These are phyloP conservation scores for Euwallacea fornicatus DNA, from an alignment of 1,140 invertebrate genomes.

Conservation along the genomic window DNA sequence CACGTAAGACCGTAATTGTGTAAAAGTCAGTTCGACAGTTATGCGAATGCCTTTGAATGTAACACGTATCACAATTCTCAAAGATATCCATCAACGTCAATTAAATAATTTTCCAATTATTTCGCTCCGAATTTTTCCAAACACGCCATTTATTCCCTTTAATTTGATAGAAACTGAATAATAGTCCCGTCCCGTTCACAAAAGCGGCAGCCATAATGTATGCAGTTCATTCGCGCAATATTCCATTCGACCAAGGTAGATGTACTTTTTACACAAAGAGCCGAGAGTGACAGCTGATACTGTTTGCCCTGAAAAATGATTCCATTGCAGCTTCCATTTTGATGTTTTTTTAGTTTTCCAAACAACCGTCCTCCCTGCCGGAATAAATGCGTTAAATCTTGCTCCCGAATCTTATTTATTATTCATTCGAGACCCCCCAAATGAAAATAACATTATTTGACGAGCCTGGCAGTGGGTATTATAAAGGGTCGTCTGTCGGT, in stretches of 20 bases:
- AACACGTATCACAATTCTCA: too few species aligned
- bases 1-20: too few species aligned
- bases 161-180: conserved; percentile 3
- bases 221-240: neutral
- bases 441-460: conserved; percentile 23
- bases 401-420: conserved; percentile 12
- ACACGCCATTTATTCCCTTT: neutral
- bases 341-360: too few species aligned
- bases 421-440: conserved; percentile 6
- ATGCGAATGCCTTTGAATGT: too few species aligned
- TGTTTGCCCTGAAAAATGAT: conserved; percentile 20
- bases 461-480: conserved; percentile 11
- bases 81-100: neutral
- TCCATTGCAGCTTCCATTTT: neutral
- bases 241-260: conserved; percentile 12
- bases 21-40: too few species aligned
- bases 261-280: conserved; percentile 18
- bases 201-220: neutral
- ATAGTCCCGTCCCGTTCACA: neutral
- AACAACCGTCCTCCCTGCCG: too few species aligned
- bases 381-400: too few species aligned
- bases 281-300: conserved; percentile 16
- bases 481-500: conserved; percentile 17
- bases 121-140: neutral
- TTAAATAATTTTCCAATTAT: conserved; percentile 5